These are phyloP conservation scores for Micronisus gabar DNA, from an alignment of 2,113 vertebrate genomes.

Conservation along the genomic window DNA sequence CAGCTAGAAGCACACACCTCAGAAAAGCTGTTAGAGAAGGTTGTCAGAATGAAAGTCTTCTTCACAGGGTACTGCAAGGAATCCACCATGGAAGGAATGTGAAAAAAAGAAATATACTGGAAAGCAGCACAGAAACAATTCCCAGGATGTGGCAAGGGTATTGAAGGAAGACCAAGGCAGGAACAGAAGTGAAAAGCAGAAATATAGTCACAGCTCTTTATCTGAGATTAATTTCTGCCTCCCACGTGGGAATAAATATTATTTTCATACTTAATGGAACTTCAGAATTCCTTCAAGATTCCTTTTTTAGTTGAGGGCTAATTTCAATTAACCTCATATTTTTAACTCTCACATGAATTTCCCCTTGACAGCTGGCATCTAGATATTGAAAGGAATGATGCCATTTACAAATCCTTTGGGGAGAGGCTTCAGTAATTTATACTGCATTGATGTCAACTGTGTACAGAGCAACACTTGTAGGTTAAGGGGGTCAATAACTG, in stretches of 20 bases:
- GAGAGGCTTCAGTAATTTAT: neutral
- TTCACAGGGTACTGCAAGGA: neutral
- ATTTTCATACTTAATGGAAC: constrained; percentile 21
- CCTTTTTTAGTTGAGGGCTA: neutral
- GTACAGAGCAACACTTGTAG: neutral
- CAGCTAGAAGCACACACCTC: neutral
- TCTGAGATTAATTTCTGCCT: neutral
- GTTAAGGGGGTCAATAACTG: neutral
- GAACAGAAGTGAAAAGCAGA: neutral
- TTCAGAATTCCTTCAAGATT: constrained; percentile 22
- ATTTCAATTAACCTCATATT: constrained; percentile 39
- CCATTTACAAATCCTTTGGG: neutral
- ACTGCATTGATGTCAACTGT: neutral
- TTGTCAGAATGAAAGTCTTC: neutral
- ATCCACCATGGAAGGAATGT: neutral
- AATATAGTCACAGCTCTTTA: neutral
- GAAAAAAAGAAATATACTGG: neutral
- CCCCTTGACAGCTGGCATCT: neutral
- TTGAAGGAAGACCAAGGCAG: neutral
- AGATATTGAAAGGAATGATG: neutral
- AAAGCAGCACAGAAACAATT: neutral
- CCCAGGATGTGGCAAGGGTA: neutral
- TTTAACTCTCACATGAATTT: constrained; percentile 9
- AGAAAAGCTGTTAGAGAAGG: neutral
- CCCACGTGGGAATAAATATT: neutral